These are phyloP conservation scores for Hycleus phaleratus DNA, from an alignment of 1,140 invertebrate species.

Conservation along the genomic window DNA sequence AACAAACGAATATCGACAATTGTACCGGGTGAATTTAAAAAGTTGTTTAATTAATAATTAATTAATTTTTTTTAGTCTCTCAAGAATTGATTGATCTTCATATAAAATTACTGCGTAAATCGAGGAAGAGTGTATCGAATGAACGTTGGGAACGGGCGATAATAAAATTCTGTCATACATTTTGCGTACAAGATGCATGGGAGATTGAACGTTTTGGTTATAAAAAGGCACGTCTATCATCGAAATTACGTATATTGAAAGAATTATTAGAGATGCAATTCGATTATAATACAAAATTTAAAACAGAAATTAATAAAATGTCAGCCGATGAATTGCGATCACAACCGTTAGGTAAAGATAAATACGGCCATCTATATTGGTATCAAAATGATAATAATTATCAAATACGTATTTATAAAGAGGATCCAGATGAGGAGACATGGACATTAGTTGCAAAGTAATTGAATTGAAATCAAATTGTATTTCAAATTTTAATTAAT, in stretches of 20 bases:
- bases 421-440: conserved; percentile 91
- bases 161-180: conserved; percentile 85
- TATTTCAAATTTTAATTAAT: background rate
- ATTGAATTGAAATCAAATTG: conserved; percentile 21
- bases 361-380: conserved; percentile 87
- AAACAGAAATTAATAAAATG: conserved; percentile 79
- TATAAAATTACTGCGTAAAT: conserved; percentile 80
- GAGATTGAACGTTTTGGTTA: conserved; percentile 94
- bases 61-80: conserved; percentile 57
- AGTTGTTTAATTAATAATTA: background rate
- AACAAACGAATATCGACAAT: background rate
- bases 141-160: conserved; percentile 87
- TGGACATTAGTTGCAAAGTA: conserved; percentile 89
- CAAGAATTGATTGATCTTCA: conserved; percentile 75
- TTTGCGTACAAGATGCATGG: conserved; percentile 88
- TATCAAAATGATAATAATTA: conserved; percentile 80
- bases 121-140: conserved; percentile 67
- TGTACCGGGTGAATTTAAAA: no score
- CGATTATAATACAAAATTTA: conserved; percentile 89
- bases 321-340: conserved; percentile 71
- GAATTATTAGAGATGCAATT: conserved; percentile 89
- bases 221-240: conserved; percentile 77
- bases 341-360: conserved; percentile 83
- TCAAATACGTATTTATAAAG: conserved; percentile 86
- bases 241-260: conserved; percentile 86